Conservation (phyloP, 1,140 invertebrate genomes). For the Sesamia nonagrioides region DNA sequence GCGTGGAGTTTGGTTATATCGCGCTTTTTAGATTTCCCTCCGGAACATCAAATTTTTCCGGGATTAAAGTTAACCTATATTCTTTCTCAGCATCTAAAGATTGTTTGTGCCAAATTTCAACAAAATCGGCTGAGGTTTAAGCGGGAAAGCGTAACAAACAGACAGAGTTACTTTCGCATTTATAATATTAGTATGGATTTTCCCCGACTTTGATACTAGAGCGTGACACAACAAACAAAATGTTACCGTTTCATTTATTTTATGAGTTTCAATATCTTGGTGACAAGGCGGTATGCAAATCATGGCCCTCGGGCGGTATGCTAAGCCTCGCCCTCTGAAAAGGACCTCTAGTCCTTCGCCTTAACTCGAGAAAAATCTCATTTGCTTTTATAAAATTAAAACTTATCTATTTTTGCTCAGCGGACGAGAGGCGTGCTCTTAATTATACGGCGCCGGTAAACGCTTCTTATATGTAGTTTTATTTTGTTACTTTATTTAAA, state of each 20-base stretch:
- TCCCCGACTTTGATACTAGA: too few relatives aligned
- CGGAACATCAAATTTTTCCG: too few relatives aligned
- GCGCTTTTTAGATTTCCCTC: too few relatives aligned
- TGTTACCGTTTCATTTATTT: not conserved
- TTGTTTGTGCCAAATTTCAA: too few relatives aligned
- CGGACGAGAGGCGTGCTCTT: conserved; percentile 22
- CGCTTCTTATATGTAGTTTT: conserved; percentile 29
- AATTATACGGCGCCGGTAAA: conserved; percentile 42
- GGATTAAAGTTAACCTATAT: too few relatives aligned
- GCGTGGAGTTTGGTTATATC: too few relatives aligned
- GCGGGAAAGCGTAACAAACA: too few relatives aligned
- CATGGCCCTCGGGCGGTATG: too few relatives aligned
- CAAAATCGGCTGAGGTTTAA: too few relatives aligned
- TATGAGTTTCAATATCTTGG: not conserved
- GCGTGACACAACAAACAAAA: not conserved
- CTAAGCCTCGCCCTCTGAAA: not conserved
- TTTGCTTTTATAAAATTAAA: conserved; percentile 56
- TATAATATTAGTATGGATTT: too few relatives aligned
- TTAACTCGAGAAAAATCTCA: conserved; percentile 50
- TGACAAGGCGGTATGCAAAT: not conserved
- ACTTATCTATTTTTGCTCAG: conserved; percentile 48
- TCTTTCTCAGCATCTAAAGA: too few relatives aligned
- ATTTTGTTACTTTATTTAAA: conserved; percentile 26
- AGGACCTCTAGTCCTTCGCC: not conserved
- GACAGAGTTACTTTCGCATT: too few relatives aligned